Conservation (phyloP, 2,888 invertebrate species). For the Eumacrocentrus americanus region DNA sequence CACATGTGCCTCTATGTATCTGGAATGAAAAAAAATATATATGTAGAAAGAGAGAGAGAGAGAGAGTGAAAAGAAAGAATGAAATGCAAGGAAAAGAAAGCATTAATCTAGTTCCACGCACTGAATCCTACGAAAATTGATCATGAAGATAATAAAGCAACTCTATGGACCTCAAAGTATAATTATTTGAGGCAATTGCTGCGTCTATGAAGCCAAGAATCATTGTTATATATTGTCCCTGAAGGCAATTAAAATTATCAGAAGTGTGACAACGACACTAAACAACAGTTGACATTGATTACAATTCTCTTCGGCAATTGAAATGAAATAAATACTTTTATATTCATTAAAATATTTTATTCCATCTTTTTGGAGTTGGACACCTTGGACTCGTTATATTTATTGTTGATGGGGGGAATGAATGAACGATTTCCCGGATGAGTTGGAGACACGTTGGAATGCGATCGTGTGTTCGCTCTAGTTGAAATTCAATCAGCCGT, state of each 20-base stretch:
- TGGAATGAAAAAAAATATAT: neutral
- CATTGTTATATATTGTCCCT: no score
- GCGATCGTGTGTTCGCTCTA: slow-evolving; percentile 21
- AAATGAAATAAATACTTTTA: no score
- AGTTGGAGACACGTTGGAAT: slow-evolving; percentile 12
- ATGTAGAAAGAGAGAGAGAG: neutral
- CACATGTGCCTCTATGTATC: neutral
- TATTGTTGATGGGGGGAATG: neutral
- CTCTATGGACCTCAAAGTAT: no score
- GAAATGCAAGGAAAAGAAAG: neutral
- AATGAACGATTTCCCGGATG: slow-evolving; percentile 18
- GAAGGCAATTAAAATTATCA: no score
- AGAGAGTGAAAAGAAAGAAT: neutral
- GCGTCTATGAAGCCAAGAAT: no score
- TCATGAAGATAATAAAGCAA: slow-evolving; percentile 8
- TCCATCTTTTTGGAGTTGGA: no score
- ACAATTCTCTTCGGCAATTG: no score
- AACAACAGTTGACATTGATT: no score
- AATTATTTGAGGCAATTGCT: no score
- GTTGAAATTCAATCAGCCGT: slow-evolving; percentile 32
- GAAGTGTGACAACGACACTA: no score
- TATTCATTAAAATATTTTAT: no score
- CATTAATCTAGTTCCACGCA: slow-evolving; percentile 1
- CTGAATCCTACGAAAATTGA: slow-evolving; percentile 1
- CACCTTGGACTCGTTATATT: no score